phyloP scores from a whole-genome alignment of 2,113 vertebrate species.

The Periophthalmus modestus region DNA sequence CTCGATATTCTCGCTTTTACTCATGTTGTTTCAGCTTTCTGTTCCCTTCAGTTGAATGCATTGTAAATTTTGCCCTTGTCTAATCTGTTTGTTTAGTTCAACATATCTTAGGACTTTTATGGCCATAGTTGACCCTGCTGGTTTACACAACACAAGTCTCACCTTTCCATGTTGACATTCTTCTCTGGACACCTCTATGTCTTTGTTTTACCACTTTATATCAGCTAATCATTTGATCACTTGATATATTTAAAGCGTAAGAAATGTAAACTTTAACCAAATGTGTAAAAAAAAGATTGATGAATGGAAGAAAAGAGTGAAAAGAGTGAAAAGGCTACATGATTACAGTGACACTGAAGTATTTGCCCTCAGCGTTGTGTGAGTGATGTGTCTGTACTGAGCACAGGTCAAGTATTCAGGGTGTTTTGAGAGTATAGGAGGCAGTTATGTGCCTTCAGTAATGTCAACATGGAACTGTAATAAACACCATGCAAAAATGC shows the following conservation, averaged over 20 bases:
- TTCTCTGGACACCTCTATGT: slow-evolving; percentile 13
- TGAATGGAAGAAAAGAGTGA: slow-evolving; percentile 32
- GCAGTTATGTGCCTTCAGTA: slow-evolving; percentile 40
- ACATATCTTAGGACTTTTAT: slow-evolving; percentile 9
- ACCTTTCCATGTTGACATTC: slow-evolving; percentile 1
- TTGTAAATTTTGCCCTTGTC: background rate
- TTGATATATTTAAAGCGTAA: slow-evolving; percentile 8
- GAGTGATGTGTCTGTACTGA: slow-evolving; percentile 57
- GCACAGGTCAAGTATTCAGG: slow-evolving; percentile 51
- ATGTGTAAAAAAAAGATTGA: slow-evolving; percentile 6
- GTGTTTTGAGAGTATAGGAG: slow-evolving; percentile 41
- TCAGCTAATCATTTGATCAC: too few species aligned
- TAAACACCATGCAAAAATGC: background rate
- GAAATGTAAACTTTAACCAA: background rate
- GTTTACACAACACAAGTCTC: background rate
- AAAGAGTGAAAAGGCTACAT: slow-evolving; percentile 42
- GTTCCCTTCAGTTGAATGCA: background rate
- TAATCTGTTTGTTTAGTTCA: slow-evolving; percentile 17
- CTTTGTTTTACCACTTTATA: background rate
- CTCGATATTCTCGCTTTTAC: background rate
- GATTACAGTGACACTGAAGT: slow-evolving; percentile 59
- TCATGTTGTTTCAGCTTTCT: background rate
- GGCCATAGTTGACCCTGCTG: background rate
- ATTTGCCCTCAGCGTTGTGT: slow-evolving; percentile 53
- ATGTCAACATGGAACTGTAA: slow-evolving; percentile 29